Base-by-base conservation (phyloP, 2,113 vertebrate species). In the Oreochromis niloticus region DNA sequence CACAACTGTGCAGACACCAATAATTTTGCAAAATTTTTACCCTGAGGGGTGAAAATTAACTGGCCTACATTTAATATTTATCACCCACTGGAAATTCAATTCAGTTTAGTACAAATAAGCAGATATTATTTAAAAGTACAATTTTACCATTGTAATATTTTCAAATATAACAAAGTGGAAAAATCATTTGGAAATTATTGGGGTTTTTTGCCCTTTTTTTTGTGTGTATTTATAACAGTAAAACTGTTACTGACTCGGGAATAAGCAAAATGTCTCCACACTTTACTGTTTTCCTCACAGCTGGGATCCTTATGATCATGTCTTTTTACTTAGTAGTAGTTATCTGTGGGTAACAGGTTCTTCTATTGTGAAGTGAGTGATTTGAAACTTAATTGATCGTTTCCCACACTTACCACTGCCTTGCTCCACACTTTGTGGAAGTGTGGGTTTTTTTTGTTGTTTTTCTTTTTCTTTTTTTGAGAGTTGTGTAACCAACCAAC, bases 151-250 rank as follows among this genome's bases (percentile, higher is more conserved):
- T 30, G 4, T 48, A 75, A 46, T 48, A 75, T 75, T 30, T 30
- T 48, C 24, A 75, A 19, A 48, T 48, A 30, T 30, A 75, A 30
- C 17, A 48, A 48, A 75, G 24, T 75, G 9, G 1, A 30, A 48
- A 71, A 43, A 24, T 41, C 7, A 71, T 43, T 71, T 24, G n/a
- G 36, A 4, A 71, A 43, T 71, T 14, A 24, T 41, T 71, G 66
- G 12, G n/a, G n/a, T 36, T 19, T 59, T 7, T 3, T 1, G 2
- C 0, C 4, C 5, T 48, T 48, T 48, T 16, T 46, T 17, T 2
- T 50, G 3, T 27, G 4, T 9, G 50, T 52, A 19, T 17, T 52
- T 19, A 19, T 52, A 52, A 52, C 50, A 19, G 50, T 19, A 3
- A 52, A 52, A 52, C 8, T 3, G 4, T 50, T 16, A 19, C 48